These are phyloP conservation scores for Parazoanthus swiftii DNA, from an alignment of 92 coral and sea anemone species.

Conservation along the genomic window DNA sequence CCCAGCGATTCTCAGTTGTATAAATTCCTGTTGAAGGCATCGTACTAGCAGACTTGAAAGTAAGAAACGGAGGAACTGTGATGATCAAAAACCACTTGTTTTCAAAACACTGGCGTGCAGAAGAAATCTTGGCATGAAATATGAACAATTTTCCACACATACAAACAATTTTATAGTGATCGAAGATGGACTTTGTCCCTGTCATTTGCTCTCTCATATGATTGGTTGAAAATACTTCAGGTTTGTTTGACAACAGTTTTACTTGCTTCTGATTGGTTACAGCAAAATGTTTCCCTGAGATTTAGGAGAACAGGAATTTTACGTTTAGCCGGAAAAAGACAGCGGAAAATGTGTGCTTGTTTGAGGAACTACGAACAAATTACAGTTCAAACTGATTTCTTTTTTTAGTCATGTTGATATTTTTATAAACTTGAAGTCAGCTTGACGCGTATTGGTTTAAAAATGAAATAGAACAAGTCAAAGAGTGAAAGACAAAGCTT, in stretches of 20 bases:
- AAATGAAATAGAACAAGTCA: no score
- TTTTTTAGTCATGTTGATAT: background rate
- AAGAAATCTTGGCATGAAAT: background rate
- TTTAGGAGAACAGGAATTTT: slow-evolving; percentile 12
- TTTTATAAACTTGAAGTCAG: background rate
- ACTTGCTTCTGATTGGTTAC: slow-evolving; percentile 26
- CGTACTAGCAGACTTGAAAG: background rate
- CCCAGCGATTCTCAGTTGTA: slow-evolving; percentile 72
- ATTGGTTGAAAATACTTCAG: slow-evolving; percentile 9
- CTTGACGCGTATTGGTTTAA: background rate
- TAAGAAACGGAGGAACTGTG: background rate
- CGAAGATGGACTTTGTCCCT: slow-evolving; percentile 33
- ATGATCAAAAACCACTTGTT: background rate
- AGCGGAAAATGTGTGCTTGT: background rate
- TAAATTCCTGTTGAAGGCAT: slow-evolving; percentile 55
- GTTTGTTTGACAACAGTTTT: background rate
- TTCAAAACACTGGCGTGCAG: background rate
- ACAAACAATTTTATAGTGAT: slow-evolving; percentile 18
- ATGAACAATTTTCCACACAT: background rate
- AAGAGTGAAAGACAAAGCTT: no score
- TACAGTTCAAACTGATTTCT: background rate
- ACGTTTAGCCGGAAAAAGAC: slow-evolving; percentile 24
- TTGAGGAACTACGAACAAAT: background rate
- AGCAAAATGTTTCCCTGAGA: slow-evolving; percentile 34
- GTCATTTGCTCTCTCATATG: slow-evolving; percentile 1